phyloP scores from a whole-genome alignment of 2,113 vertebrate species.

The Cercopithecus mona region DNA sequence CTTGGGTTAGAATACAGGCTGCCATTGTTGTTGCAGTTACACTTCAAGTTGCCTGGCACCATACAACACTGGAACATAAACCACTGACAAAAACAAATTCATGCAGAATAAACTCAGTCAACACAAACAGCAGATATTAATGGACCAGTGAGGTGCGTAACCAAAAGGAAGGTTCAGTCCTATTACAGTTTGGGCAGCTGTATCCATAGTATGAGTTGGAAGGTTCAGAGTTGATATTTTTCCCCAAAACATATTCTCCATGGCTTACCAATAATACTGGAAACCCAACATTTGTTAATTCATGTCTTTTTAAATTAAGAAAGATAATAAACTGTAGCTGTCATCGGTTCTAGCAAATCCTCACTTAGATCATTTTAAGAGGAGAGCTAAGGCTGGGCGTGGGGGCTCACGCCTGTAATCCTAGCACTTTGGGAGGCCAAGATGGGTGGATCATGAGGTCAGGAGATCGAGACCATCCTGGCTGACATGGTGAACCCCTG shows the following conservation, averaged over 20 bases:
- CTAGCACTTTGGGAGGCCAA: no score
- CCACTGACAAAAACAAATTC: not conserved
- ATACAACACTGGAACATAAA: not conserved
- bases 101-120: not conserved
- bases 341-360: not conserved
- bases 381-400: not conserved
- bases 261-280: not conserved
- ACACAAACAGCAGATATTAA: not conserved
- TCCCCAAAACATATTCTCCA: not conserved
- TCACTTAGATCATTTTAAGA: constrained; percentile 28
- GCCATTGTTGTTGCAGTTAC: not conserved
- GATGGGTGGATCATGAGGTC: no score
- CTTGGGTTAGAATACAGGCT: not conserved
- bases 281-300: not conserved
- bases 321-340: not conserved
- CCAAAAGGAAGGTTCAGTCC: not conserved
- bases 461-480: no score
- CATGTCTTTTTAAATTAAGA: not conserved
- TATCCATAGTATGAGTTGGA: not conserved
- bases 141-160: not conserved
- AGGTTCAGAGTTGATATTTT: not conserved
- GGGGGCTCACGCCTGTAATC: no score
- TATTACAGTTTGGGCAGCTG: not conserved
- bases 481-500: no score
- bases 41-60: not conserved